These are phyloP conservation scores for Scrobipalpa atriplicella DNA, from an alignment of 2,888 invertebrate genomes.

Conservation along the genomic window DNA sequence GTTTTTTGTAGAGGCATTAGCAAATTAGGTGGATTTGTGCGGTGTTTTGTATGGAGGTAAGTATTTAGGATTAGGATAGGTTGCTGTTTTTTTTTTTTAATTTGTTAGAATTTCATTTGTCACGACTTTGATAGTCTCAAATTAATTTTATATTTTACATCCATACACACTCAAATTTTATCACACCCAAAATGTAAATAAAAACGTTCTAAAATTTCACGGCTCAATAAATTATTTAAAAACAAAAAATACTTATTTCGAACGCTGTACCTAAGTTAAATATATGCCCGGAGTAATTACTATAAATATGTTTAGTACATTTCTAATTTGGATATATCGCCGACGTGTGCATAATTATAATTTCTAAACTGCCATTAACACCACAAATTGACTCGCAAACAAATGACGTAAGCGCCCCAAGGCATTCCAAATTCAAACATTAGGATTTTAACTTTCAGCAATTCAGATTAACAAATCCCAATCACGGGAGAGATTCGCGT, in stretches of 20 bases:
- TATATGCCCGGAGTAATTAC: too few relatives aligned
- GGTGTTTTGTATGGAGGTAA: neutral
- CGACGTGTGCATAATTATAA: constrained; percentile 30
- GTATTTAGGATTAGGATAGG: too few relatives aligned
- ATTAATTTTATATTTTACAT: too few relatives aligned
- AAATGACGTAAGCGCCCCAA: constrained; percentile 58
- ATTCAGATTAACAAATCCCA: constrained; percentile 78
- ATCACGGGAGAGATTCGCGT: constrained; percentile 73
- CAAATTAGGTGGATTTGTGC: constrained; percentile 49
- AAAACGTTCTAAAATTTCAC: too few relatives aligned
- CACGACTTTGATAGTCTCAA: too few relatives aligned
- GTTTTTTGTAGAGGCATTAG: constrained; percentile 53
- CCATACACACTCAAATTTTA: too few relatives aligned
- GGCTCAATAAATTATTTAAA: too few relatives aligned
- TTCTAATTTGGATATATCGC: neutral
- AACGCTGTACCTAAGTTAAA: too few relatives aligned
- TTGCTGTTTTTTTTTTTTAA: neutral
- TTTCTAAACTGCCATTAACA: constrained; percentile 14
- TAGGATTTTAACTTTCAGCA: constrained; percentile 72
- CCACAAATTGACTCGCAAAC: constrained; percentile 30
- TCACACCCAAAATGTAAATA: too few relatives aligned
- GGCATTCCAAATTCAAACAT: constrained; percentile 58
- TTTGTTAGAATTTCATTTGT: neutral
- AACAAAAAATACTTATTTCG: too few relatives aligned
- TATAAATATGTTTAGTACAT: neutral